These are phyloP conservation scores for Motacilla tschutschensis DNA, from an alignment of 2,113 vertebrate genomes.

Conservation along the genomic window DNA sequence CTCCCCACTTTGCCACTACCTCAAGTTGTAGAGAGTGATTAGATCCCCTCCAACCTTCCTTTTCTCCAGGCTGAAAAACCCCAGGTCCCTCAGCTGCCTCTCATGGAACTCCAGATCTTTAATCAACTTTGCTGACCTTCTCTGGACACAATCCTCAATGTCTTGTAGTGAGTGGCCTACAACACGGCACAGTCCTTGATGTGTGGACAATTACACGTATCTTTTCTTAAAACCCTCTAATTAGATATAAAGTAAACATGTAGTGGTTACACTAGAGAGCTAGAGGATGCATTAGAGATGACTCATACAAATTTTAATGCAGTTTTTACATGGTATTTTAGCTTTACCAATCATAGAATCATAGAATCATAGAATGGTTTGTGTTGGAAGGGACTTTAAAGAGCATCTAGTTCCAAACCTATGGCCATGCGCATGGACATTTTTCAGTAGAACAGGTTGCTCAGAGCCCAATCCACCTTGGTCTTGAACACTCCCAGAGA, in stretches of 20 bases:
- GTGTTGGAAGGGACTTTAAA: neutral
- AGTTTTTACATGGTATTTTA: neutral
- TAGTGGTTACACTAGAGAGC: neutral
- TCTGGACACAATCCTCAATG: neutral
- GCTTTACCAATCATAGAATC: neutral
- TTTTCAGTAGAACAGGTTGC: neutral
- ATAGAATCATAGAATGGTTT: neutral
- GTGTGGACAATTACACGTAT: neutral
- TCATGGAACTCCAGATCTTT: neutral
- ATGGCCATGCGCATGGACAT: neutral
- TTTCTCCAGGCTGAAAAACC: neutral
- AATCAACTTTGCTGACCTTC: neutral
- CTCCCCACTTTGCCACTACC: rapidly evolving
- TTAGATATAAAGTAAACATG: neutral
- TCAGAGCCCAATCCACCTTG: neutral
- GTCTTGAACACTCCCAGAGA: neutral
- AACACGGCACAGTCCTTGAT: neutral
- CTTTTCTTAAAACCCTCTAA: neutral
- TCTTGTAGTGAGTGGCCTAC: neutral
- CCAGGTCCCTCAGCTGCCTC: neutral
- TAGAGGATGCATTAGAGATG: neutral
- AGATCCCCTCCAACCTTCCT: neutral
- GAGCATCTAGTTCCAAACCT: neutral
- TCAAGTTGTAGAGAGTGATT: neutral
- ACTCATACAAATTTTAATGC: neutral